A percentile compares a stretch with the other conserved stretches of the same genome.
Conservation (phyloP, 1,140 invertebrate genomes). For the Trichogramma pretiosum region DNA sequence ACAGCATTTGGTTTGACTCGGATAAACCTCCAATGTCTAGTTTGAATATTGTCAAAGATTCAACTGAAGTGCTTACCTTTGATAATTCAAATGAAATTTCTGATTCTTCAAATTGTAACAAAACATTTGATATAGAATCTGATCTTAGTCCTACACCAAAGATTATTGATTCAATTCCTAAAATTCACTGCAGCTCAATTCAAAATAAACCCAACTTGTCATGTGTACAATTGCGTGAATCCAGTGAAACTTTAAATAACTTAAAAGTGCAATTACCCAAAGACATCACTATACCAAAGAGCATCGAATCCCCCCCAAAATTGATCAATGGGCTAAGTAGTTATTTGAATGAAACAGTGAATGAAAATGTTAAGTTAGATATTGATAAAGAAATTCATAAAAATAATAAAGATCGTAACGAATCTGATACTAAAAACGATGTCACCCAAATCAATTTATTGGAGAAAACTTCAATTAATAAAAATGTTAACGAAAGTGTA, state of each 20-base stretch:
- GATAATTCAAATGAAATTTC: background rate
- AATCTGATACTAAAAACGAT: background rate
- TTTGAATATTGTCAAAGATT: slow-evolving; percentile 3
- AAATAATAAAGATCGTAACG: background rate
- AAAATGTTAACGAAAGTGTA: slow-evolving; percentile 20
- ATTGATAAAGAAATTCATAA: background rate
- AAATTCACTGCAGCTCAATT: background rate
- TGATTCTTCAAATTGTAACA: slow-evolving; percentile 3
- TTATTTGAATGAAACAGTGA: background rate
- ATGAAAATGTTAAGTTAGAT: background rate
- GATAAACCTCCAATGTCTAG: background rate
- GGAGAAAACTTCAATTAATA: slow-evolving; percentile 27
- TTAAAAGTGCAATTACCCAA: background rate
- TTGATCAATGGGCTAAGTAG: background rate
- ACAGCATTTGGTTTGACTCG: slow-evolving; percentile 14
- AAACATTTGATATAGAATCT: too few relatives aligned
- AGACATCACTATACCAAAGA: slow-evolving; percentile 1
- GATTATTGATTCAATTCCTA: slow-evolving; percentile 11
- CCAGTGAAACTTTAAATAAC: background rate
- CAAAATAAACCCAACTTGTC: background rate
- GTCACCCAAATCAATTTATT: slow-evolving; percentile 18
- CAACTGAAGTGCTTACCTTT: too few relatives aligned
- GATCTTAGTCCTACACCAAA: slow-evolving; percentile 8
- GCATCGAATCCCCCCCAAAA: background rate
- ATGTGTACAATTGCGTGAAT: too few relatives aligned